Base-by-base conservation (phyloP, 2,888 invertebrate species). In the Ischnura elegans region DNA sequence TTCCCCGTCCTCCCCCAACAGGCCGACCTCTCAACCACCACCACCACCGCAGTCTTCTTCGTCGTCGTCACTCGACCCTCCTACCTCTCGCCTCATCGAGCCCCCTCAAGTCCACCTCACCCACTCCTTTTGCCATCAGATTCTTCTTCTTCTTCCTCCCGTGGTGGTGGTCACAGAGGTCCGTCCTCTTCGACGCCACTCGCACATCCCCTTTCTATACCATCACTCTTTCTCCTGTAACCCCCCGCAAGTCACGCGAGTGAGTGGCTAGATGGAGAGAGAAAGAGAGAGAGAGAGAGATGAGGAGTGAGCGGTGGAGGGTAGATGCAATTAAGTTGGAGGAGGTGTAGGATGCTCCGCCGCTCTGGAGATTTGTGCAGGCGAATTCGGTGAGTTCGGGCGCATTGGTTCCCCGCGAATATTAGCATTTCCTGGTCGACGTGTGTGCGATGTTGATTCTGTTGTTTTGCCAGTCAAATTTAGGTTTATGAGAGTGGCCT, bases 181-280 rank as follows among this genome's bases (percentile, higher is more conserved):
- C 19, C n/a, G n/a, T 61, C n/a, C 61, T 61, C 61, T 5, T n/a
- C 61, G 4, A n/a, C n/a, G 61, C 61, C 61, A 61, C 61, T 8
- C n/a, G n/a, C 61, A 76, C 25, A 51, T 19, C 61, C 61, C 61
- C n/a, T 4, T n/a, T n/a, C 51, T 10, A 1, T 51, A 13, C 8
- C 8, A 21, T 61, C 61, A 6, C 47, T 25, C 61, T 61, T n/a
- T 3, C 1, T 2, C 21, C 61, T 5, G 5, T 25, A 21, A 61
- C 61, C 76, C 29, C 76, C 76, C 76, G 36, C 76, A 36, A 36
- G 76, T 76, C 76, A 76, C 76, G 76, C 76, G 76, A 76, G 76
- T 76, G 76, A n/a, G n/a, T 51, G 13, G 47, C 13, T 19, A 1
- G 51, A 19, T 19, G 19, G 51, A 51, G 51, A 19, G 51, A 51